Evolutionary conservation across 2,888 invertebrate genomes (phyloP).

Genomic region (Mesoligia furuncula): DNA sequence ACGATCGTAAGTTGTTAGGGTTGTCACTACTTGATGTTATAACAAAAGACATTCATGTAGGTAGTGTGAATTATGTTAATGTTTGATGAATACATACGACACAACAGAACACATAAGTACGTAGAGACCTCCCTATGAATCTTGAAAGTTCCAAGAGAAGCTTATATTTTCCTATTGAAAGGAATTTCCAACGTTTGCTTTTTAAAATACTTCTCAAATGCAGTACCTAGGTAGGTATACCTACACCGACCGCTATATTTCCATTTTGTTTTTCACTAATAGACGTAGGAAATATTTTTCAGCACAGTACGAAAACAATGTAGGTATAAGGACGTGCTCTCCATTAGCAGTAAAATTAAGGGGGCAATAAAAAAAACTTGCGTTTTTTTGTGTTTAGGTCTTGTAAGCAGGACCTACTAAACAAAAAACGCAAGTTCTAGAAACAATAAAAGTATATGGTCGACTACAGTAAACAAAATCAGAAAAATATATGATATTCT

Average conservation of each 20-base stretch:
- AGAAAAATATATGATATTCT: too few relatives aligned
- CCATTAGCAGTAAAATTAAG: too few relatives aligned
- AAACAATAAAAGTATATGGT: too few relatives aligned
- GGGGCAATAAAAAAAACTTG: too few relatives aligned
- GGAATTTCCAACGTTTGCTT: neutral
- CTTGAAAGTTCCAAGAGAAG: neutral
- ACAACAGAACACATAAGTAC: neutral
- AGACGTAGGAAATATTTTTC: neutral
- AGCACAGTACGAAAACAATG: neutral
- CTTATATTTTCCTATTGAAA: neutral
- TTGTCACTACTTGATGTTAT: slow-evolving; percentile 21
- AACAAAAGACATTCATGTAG: neutral
- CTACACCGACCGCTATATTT: neutral
- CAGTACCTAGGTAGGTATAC: neutral
- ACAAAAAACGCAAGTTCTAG: too few relatives aligned
- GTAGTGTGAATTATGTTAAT: neutral
- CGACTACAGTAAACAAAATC: too few relatives aligned
- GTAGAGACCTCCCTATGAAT: neutral
- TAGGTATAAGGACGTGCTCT: neutral
- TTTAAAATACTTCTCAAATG: neutral
- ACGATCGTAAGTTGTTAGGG: slow-evolving; percentile 81
- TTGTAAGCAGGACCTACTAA: too few relatives aligned
- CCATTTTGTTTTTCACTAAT: neutral
- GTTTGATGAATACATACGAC: neutral
- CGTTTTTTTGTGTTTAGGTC: too few relatives aligned